Evolutionary conservation across 2,888 invertebrate species (phyloP).

Genomic region (Automeris io): DNA sequence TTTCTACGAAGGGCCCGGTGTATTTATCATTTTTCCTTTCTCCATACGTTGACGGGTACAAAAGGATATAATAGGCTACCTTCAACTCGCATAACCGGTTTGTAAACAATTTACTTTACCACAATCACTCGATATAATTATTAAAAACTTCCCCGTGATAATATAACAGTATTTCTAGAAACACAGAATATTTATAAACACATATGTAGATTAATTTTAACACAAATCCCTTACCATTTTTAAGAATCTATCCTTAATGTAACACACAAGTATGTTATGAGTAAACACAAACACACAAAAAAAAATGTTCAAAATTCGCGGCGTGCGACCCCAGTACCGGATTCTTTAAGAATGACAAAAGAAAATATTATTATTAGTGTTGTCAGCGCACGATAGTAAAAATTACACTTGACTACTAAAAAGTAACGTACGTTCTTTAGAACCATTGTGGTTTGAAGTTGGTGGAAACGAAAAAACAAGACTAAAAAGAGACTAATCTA

Average conservation of each 20-base stretch:
- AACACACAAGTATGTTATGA: slow-evolving; percentile 23
- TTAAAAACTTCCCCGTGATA: slow-evolving; percentile 9
- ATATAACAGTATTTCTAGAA: not conserved
- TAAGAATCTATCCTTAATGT: slow-evolving; percentile 17
- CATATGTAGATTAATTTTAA: slow-evolving; percentile 1
- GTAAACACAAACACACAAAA: slow-evolving; percentile 29
- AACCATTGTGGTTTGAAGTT: too few relatives aligned
- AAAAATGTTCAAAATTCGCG: slow-evolving; percentile 21
- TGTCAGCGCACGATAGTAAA: too few relatives aligned
- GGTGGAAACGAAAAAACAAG: too few relatives aligned
- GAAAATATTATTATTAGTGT: too few relatives aligned
- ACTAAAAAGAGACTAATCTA: too few relatives aligned
- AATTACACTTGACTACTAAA: too few relatives aligned
- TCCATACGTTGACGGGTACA: too few relatives aligned
- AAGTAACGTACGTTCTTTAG: too few relatives aligned
- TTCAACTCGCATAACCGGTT: slow-evolving; percentile 8
- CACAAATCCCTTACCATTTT: slow-evolving; percentile 31
- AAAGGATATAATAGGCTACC: slow-evolving; percentile 6
- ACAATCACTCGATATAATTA: slow-evolving; percentile 7
- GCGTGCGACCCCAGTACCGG: slow-evolving; percentile 34
- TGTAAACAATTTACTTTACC: slow-evolving; percentile 2
- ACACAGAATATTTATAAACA: slow-evolving; percentile 4
- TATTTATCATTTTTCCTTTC: too few relatives aligned
- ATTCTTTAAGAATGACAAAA: slow-evolving; percentile 45
- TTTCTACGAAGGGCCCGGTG: too few relatives aligned